Base-by-base conservation (phyloP, 2,888 invertebrate species). In the Calameuta idolon region DNA sequence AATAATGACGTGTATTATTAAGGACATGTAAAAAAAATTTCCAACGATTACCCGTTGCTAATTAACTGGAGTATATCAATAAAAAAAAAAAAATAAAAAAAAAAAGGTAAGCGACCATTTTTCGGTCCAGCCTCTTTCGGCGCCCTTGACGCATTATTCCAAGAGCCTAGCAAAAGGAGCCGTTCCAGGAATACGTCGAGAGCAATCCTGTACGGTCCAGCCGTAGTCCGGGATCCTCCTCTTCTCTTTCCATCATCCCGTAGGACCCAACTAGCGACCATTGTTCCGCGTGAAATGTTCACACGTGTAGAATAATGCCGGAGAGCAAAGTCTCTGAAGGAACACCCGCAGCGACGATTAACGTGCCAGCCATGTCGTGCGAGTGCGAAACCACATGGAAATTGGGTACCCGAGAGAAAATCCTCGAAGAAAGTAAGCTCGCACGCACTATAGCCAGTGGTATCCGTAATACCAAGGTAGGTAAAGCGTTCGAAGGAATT, bases 221-320 rank as follows among this genome's bases (percentile, higher is more conserved):
- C 33, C 55, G 55, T 5, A 55, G 55, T 23, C 55, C 23, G 5
- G 55, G 55, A 55, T 55, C 55, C 71, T 71, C 71, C 71, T 71
- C 33, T 3, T 31, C 71, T 71, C 12, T 71, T 33, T 71, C 12
- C 71, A 23, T 23, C 71, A 15, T 71, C 71, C 23, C 12, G 71
- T 71, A 71, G 34, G 31, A 34, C 78, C 79, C 80, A 79, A 77
- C 81, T 83, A 85, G 87, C 84, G 85, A 83, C 85, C 86, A 87
- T 87, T 87, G 87, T 87, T 83, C 71, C 81, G 80, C 80, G 83
- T 81, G 78, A 85, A 88, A 86, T 83, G 85, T 87, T 87, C 85
- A 85, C 86, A 83, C 87, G 84, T 85, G 83, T 87, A 80, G 84
- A 84, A 87, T 85, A 84, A 85, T 82, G 79, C 75, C 79, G 71